phyloP scores from a whole-genome alignment of 2,113 vertebrate species.

The Dendrocopos noguchii region DNA sequence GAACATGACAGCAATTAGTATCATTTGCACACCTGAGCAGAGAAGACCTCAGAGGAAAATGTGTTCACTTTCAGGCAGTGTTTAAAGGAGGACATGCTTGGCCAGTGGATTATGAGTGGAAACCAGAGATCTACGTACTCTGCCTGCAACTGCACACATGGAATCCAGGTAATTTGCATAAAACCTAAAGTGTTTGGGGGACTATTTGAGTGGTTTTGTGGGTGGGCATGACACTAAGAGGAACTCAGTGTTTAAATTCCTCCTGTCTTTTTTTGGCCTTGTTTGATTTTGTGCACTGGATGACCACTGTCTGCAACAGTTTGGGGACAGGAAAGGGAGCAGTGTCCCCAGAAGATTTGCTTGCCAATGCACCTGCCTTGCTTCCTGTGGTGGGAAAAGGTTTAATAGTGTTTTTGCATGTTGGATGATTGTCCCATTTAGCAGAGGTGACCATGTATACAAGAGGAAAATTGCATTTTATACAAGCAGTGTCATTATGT shows the following conservation, averaged over 20 bases:
- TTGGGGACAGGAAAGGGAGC: neutral
- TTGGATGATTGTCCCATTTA: neutral
- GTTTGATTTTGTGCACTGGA: neutral
- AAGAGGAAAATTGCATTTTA: conserved; percentile 22
- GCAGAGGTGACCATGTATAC: neutral
- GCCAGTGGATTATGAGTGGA: conserved; percentile 80
- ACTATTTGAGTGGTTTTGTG: neutral
- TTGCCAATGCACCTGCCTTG: neutral
- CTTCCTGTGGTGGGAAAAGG: neutral
- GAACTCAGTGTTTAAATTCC: neutral
- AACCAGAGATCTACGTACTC: conserved; percentile 74
- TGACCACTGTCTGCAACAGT: neutral
- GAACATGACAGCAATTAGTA: conserved; percentile 13
- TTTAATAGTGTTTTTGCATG: neutral
- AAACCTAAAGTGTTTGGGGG: neutral
- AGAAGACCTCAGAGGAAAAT: conserved; percentile 36
- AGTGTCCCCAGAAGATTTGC: neutral
- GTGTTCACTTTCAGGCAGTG: conserved; percentile 80
- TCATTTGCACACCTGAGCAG: neutral
- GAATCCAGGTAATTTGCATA: conserved; percentile 72
- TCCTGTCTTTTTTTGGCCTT: neutral
- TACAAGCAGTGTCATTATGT: neutral
- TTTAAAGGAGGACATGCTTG: conserved; percentile 58
- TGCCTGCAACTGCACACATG: conserved; percentile 84
- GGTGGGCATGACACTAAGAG: neutral